Evolutionary conservation across 2,888 invertebrate species (phyloP).

Genomic region (Parelbella ahira): DNA sequence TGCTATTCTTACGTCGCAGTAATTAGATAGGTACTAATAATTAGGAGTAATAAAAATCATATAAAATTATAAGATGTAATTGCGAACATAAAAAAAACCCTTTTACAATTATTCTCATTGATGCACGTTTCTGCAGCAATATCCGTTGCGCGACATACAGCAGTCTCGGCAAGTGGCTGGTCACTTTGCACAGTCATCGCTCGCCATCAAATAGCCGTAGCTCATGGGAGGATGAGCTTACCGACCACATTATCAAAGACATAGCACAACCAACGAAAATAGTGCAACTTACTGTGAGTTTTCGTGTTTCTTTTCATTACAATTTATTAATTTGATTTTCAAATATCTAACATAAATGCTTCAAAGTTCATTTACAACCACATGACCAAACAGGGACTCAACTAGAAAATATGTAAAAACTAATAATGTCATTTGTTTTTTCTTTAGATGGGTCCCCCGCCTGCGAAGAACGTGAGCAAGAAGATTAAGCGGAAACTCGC

Average conservation of each 20-base stretch:
- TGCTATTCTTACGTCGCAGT: too few relatives aligned
- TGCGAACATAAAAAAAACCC: not conserved
- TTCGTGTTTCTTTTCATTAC: too few relatives aligned
- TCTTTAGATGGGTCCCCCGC: slow-evolving; percentile 51
- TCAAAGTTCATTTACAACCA: too few relatives aligned
- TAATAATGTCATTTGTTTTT: too few relatives aligned
- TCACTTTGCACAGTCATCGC: slow-evolving; percentile 40
- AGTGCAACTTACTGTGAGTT: slow-evolving; percentile 57
- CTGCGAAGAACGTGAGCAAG: slow-evolving; percentile 63
- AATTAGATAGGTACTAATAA: too few relatives aligned
- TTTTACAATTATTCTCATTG: not conserved
- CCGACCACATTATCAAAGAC: slow-evolving; percentile 46
- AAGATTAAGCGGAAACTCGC: slow-evolving; percentile 62
- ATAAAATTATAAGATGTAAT: not conserved
- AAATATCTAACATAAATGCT: too few relatives aligned
- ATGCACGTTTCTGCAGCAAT: slow-evolving; percentile 37
- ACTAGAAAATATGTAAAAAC: too few relatives aligned
- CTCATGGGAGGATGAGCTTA: slow-evolving; percentile 51
- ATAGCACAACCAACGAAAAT: slow-evolving; percentile 46
- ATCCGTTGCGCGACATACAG: slow-evolving; percentile 54
- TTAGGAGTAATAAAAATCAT: too few relatives aligned
- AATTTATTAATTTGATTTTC: too few relatives aligned
- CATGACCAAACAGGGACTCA: too few relatives aligned
- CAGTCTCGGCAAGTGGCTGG: slow-evolving; percentile 49
- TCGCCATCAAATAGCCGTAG: slow-evolving; percentile 32